Evolutionary conservation across 1,140 invertebrate species (phyloP), one percentile per base, ranked within the genome.

Genomic region (Pachypeltis micranthus): DNA sequence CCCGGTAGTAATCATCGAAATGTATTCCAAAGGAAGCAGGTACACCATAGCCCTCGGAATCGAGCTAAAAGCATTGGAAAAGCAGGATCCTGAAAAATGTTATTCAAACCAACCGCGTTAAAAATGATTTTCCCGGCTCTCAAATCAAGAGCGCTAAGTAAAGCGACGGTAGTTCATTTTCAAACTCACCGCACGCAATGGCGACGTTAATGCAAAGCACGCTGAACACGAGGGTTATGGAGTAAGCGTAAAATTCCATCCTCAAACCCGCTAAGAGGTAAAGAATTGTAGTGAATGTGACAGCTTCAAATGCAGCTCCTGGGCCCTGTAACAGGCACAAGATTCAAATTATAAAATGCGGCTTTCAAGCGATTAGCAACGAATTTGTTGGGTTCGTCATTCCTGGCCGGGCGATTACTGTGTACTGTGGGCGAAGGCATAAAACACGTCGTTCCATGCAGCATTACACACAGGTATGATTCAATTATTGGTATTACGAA

Each of bases 1-100:
- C 55, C 90, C 90, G 64, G 89, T 90, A 0, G 88, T 90, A 66
- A 92, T 85, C 89, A 93, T 92, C 21, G 92, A 78, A 29, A 88
- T 76, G 65, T 90, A 91, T 75, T 93, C 90, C 70, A 92, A 89
- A 0, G 91, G 90, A 34, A 93, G 85, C 39, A 94, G 77, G 72
- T 89, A 90, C 0, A 87, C 82, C 78, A 92, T 87, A 2, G 88
- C 89, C 56, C 85, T 70, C 23, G 87, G 81, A 64, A 90, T 83
- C 24, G 85, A 87, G 39, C 88, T 87, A 70, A 90, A 91, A 14
- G 86, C 83, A 34, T 83, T 85, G 0, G 89, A 91, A 72, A 92
- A 92, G 72, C 93, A 90, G 62, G 85, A 84, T 44, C 88, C 89
- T 91, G 73, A 21, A 78, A 79, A 67, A 14, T 57, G 55, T 28